These are phyloP conservation scores for Eurystomus glaucurus DNA, from an alignment of 2,797 vertebrate genomes.

Conservation along the genomic window DNA sequence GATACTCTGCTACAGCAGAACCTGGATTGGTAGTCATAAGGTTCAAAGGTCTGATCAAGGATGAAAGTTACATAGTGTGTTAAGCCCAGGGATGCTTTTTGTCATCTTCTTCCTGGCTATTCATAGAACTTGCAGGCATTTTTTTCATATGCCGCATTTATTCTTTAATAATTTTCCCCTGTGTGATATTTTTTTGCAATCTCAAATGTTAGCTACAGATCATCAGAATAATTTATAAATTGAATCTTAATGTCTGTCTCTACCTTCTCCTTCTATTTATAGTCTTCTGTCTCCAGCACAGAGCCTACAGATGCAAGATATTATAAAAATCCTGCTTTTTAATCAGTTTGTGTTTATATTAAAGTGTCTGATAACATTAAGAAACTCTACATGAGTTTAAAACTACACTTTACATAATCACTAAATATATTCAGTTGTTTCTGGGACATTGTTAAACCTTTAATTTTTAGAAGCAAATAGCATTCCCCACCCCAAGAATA, in stretches of 20 bases:
- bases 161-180: background rate
- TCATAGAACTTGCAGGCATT: background rate
- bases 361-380: background rate
- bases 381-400: background rate
- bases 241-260: background rate
- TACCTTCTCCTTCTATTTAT: conserved; percentile 1
- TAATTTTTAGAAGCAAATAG: background rate
- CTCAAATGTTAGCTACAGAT: background rate
- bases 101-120: background rate
- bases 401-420: background rate
- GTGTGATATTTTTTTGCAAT: background rate
- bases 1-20: background rate
- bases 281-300: background rate
- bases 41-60: background rate
- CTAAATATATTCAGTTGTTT: background rate
- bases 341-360: background rate
- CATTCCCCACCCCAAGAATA: no score
- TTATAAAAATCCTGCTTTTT: background rate
- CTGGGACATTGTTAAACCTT: background rate
- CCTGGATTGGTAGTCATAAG: background rate
- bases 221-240: background rate
- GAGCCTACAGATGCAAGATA: background rate
- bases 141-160: background rate
- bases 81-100: background rate
- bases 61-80: background rate